Evolutionary conservation across 1,140 invertebrate species (phyloP), one percentile per base, ranked within the genome.

Genomic region (Pararge aegeria): DNA sequence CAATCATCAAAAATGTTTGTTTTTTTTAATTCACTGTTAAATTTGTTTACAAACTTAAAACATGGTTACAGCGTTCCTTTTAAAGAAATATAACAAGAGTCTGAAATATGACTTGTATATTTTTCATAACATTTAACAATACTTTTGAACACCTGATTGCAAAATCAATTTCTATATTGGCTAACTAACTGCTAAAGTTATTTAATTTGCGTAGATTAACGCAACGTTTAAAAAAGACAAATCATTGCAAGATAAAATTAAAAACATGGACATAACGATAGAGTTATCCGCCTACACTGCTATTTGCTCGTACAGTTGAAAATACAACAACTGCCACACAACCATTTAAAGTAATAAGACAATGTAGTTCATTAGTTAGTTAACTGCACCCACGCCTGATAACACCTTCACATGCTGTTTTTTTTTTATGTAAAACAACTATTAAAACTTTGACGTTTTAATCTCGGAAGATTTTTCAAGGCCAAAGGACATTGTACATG

Each of bases 271-370:
- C 24, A 77, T 74, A 75, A 73, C 61, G 42, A 46, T 46, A 40
- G 38, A 40, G 38, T 16, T 16, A 46, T 46, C 67, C 78, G 61
- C 83, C 83, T 66, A 87, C 83, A 42, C 13, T 5, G 48, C 58
- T 78, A 76, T 77, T 80, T 81, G 71, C 75, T 71, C 73, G 71
- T 75, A 70, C 62, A 66, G 55, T 56, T 50, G 52, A 62, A 75
- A 86, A 80, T 78, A 78, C 24, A 42, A 61, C 54, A 60, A 54
- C 46, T 12, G 50, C 16, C 20, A 70, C 56, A 68, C 64, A 40
- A 24, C 80, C 82, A 75, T 83, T 76, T 87, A 75, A 75, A 83
- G 84, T 68, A 85, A 78, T 83, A 85, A 87, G 75, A 85, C 82
- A 85, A 87, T 85, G 76, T 78, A 66, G 62, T 80, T 83, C 76